phyloP scores from a whole-genome alignment of 2,113 vertebrate genomes.

The Epinephelus cyanopodus region DNA sequence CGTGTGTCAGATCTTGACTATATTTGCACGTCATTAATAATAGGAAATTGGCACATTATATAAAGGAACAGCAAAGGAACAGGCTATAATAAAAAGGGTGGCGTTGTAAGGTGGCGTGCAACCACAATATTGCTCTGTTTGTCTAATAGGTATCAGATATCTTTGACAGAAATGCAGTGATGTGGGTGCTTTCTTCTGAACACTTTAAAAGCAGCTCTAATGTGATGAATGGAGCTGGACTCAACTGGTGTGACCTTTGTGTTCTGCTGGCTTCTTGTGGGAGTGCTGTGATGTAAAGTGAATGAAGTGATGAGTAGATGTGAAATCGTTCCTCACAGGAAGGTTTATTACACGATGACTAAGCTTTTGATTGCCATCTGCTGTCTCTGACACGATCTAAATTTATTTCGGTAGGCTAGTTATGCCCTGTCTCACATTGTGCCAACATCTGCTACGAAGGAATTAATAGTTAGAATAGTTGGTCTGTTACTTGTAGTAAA shows the following conservation, averaged over 20 bases:
- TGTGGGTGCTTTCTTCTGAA: conserved; percentile 13
- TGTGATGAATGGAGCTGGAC: conserved; percentile 43
- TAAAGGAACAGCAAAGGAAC: conserved; percentile 1
- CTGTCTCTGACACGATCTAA: conserved; percentile 13
- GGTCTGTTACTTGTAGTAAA: conserved; percentile 32
- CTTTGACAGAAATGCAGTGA: conserved; percentile 17
- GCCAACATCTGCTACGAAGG: conserved; percentile 2
- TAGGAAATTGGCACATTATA: conserved; percentile 18
- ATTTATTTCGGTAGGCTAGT: conserved; percentile 23
- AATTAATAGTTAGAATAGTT: conserved; percentile 49
- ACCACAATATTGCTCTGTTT: conserved; percentile 11
- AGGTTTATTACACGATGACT: conserved; percentile 15
- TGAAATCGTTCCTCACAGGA: conserved; percentile 1
- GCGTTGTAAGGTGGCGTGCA: neutral
- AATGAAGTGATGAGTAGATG: conserved; percentile 32
- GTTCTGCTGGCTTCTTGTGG: conserved; percentile 41
- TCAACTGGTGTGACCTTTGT: conserved; percentile 29
- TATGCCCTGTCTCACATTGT: conserved; percentile 17
- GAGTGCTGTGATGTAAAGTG: conserved; percentile 45
- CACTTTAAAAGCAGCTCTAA: conserved; percentile 25
- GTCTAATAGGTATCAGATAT: neutral
- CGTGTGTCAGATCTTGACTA: conserved; percentile 27
- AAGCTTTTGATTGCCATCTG: conserved; percentile 31
- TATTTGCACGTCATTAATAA: conserved; percentile 40
- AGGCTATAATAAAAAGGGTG: neutral